phyloP scores from a whole-genome alignment of 92 coral and sea anemone genomes.

The Palythoa grandiflora region DNA sequence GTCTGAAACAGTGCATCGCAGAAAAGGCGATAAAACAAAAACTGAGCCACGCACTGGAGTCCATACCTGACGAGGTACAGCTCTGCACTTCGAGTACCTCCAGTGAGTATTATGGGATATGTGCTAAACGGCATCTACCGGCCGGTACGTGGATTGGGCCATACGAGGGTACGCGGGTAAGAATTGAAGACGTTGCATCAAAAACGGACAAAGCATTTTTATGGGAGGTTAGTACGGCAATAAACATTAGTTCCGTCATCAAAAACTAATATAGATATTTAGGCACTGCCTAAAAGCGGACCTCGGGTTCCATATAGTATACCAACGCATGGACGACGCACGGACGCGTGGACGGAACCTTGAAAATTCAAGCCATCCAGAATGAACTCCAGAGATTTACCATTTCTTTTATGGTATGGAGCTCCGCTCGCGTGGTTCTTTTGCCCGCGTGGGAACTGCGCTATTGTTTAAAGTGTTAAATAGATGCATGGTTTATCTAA shows the following conservation, averaged over 20 bases:
- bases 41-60: conserved; percentile 85
- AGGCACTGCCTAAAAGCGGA: too few relatives aligned
- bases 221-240: conserved; percentile 87
- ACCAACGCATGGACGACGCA: too few relatives aligned
- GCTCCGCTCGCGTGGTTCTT: too few relatives aligned
- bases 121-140: conserved; percentile 95
- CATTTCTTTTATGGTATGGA: too few relatives aligned
- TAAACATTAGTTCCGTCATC: not conserved
- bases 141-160: conserved; percentile 99
- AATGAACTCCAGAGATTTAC: too few relatives aligned
- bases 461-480: too few relatives aligned
- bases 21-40: not conserved
- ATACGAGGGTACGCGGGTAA: conserved; percentile 91
- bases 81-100: conserved; percentile 92
- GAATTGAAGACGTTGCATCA: conserved; percentile 78
- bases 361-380: too few relatives aligned
- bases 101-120: conserved; percentile 87
- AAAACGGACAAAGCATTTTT: conserved; percentile 83
- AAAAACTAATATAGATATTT: not conserved
- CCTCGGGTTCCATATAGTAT: too few relatives aligned
- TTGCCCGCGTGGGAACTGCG: too few relatives aligned
- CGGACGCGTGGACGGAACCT: too few relatives aligned
- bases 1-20: not conserved
- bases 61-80: conserved; percentile 96
- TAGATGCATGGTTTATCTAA: too few relatives aligned